Base-by-base conservation (phyloP, 2,113 vertebrate species). In the Alouatta palliata region DNA sequence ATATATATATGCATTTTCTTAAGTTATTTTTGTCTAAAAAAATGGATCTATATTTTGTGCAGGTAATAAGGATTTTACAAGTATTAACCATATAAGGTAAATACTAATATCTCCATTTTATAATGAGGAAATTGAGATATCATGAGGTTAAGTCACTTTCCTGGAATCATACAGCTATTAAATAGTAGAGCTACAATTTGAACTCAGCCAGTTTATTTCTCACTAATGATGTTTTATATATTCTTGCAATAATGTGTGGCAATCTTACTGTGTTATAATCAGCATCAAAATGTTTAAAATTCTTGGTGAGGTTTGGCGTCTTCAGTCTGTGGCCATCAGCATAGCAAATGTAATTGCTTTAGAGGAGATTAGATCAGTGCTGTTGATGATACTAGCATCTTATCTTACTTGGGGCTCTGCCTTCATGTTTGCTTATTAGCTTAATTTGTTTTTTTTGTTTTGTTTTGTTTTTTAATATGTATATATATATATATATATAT, bases 391-490 rank as follows among this genome's bases (percentile, higher is more conserved):
- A 71, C 43, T 91, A 84, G 45, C 52, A 82, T 75, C 9, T 82
- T 91, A 45, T 49, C 35, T 87, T 64, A 94, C 23, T 27, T 61
- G 23, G 86, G 23, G 8, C 37, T 95, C 85, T 92, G 17, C 30
- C 9, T 68, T 30, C 6, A 76, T 85, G 23, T 86, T 88, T 82
- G 5, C 35, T 92, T 52, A 32, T 92, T 96, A 75, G 58, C 35
- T 94, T 49, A 54, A 23, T 79, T 93, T 96, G 20, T 86, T 92
- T 91, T 96, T 86, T 92, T 91, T 96, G 40, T 43, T 43, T 43
- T 43, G 40, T 43, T 43, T n/a, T n/a, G n/a, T n/a, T 43, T 43
- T 43, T 43, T 43, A 43, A 43, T 43, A 43, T 43, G 5, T 43
- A 43, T 43, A 43, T 43, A 43, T 43, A 43, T 43, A n/a, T n/a